Percentiles rank a stretch among this genome's conserved stretches.
phyloP scores from a whole-genome alignment of 1,140 invertebrate species.

The Trachymyrmex septentrionalis region DNA sequence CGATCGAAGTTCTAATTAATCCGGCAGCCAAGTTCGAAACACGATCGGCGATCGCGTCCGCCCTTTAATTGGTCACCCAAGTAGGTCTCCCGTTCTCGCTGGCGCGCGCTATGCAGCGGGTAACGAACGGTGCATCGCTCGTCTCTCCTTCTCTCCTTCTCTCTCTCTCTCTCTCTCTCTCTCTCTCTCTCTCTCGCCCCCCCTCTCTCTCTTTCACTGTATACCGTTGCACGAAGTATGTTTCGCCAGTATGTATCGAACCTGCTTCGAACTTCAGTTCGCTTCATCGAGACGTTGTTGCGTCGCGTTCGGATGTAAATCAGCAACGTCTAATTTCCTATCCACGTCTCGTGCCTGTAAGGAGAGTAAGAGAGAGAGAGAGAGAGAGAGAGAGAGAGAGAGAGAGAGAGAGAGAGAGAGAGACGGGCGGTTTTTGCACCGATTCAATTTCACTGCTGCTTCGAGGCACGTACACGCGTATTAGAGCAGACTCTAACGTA shows the following conservation, averaged over 20 bases:
- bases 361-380: slow-evolving; percentile 21
- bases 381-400: slow-evolving; percentile 40
- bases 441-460: slow-evolving; percentile 57
- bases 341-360: slow-evolving; percentile 34
- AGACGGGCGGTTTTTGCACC: slow-evolving; percentile 11
- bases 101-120: slow-evolving; percentile 12
- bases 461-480: slow-evolving; percentile 49
- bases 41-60: slow-evolving; percentile 61
- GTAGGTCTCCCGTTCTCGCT: slow-evolving; percentile 53
- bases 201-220: not conserved
- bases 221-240: slow-evolving; percentile 3
- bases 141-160: not conserved
- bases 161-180: not conserved
- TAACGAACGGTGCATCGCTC: slow-evolving; percentile 6
- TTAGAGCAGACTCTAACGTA: slow-evolving; percentile 63
- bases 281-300: slow-evolving; percentile 44
- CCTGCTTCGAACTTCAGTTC: slow-evolving; percentile 43
- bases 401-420: not conserved
- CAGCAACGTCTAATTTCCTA: slow-evolving; percentile 72
- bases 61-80: slow-evolving; percentile 61
- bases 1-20: slow-evolving; percentile 64
- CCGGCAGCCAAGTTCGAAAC: slow-evolving; percentile 61
- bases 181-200: not conserved
- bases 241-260: slow-evolving; percentile 45
- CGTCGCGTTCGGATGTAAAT: slow-evolving; percentile 67